These are phyloP conservation scores for Platorchestia sp. DNA, from an alignment of 1,140 invertebrate species.

Conservation along the genomic window DNA sequence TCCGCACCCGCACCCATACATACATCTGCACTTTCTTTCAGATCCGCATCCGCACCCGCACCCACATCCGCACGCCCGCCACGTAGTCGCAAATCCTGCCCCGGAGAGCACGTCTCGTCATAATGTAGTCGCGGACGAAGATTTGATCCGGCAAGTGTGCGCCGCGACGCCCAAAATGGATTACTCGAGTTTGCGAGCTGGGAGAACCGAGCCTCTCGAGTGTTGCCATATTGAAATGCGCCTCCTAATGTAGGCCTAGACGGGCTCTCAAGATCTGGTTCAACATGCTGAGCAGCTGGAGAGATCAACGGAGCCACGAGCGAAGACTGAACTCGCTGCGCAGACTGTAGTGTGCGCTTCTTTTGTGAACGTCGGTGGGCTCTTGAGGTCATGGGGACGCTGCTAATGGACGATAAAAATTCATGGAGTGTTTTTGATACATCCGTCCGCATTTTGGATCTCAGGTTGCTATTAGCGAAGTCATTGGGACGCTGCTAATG, in stretches of 20 bases:
- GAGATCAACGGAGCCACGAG: not conserved
- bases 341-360: not conserved
- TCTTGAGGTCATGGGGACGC: not conserved
- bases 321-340: too few species aligned
- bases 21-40: too few species aligned
- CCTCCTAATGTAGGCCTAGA: not conserved
- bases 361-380: not conserved
- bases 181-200: not conserved
- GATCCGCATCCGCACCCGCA: too few species aligned
- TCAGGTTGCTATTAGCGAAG: too few species aligned
- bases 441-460: too few species aligned
- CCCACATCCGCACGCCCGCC: too few species aligned
- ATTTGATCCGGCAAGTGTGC: not conserved
- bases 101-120: not conserved
- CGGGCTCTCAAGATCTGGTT: not conserved
- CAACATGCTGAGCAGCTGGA: not conserved
- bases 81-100: not conserved
- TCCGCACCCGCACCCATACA: too few species aligned
- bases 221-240: not conserved
- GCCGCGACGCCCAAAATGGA: not conserved
- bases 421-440: not conserved
- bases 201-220: not conserved
- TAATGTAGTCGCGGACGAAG: not conserved
- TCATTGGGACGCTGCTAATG: too few species aligned
- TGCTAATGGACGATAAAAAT: not conserved